phyloP scores from a whole-genome alignment of 2,888 invertebrate species.

The Timema podura region DNA sequence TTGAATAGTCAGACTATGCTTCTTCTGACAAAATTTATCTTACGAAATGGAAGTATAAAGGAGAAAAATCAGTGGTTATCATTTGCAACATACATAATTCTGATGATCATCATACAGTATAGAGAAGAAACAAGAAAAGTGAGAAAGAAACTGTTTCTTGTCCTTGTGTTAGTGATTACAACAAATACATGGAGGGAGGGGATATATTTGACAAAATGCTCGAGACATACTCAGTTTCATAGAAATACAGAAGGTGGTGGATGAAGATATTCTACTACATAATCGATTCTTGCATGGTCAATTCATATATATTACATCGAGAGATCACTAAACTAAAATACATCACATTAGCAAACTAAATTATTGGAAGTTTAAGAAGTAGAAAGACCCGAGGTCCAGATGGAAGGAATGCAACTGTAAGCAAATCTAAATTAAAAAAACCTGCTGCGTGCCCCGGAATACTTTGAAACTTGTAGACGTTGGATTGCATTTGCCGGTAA shows the following conservation, averaged over 20 bases:
- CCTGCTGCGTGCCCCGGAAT: no score
- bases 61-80: conserved; percentile 35
- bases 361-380: conserved; percentile 24
- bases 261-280: conserved; percentile 38
- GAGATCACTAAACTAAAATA: conserved; percentile 22
- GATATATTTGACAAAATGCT: conserved; percentile 37
- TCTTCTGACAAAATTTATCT: conserved; percentile 34
- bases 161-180: conserved; percentile 37
- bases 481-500: conserved; percentile 26
- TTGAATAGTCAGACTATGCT: conserved; percentile 34
- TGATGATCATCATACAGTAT: conserved; percentile 28
- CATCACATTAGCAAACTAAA: conserved; percentile 25
- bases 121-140: conserved; percentile 35
- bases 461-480: conserved; percentile 17
- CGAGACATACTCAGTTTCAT: conserved; percentile 34
- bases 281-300: conserved; percentile 35
- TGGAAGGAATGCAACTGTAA: conserved; percentile 24
- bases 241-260: conserved; percentile 40
- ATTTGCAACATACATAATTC: conserved; percentile 35
- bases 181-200: conserved; percentile 38
- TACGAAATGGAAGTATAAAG: conserved; percentile 38
- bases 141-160: conserved; percentile 33
- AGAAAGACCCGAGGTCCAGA: conserved; percentile 18
- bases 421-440: conserved; percentile 10
- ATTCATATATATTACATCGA: conserved; percentile 33